Conservation (phyloP, 2,797 vertebrate species). For the Lerista edwardsae region DNA sequence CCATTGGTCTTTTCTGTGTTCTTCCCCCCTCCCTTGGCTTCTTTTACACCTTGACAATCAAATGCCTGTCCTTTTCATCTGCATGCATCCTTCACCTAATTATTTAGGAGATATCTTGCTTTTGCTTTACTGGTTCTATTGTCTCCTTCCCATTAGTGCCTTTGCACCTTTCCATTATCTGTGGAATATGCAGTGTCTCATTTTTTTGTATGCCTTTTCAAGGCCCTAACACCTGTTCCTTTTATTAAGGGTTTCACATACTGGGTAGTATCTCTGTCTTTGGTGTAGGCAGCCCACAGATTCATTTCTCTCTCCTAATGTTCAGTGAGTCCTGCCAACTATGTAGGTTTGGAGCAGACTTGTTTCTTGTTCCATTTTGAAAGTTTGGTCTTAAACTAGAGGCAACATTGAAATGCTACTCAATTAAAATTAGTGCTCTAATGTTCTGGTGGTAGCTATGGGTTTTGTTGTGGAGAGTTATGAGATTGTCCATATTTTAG, state of each 20-base stretch:
- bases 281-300: background rate
- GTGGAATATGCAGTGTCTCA: background rate
- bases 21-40: background rate
- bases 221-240: slow-evolving; percentile 18
- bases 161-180: slow-evolving; percentile 17
- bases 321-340: background rate
- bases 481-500: background rate
- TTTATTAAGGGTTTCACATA: slow-evolving; percentile 20
- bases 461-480: background rate
- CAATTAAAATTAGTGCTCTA: background rate
- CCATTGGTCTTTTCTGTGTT: background rate
- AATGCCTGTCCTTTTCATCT: slow-evolving; percentile 1
- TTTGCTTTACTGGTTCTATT: slow-evolving; percentile 15
- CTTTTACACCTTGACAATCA: background rate
- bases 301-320: background rate
- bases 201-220: background rate
- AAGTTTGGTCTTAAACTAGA: background rate
- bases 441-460: background rate
- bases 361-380: background rate
- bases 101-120: background rate
- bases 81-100: slow-evolving; percentile 20
- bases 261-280: background rate
- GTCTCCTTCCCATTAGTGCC: slow-evolving; percentile 10
- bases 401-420: background rate
- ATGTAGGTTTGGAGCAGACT: background rate